Evolutionary conservation across 2,113 vertebrate genomes (phyloP), one percentile per base, ranked within the genome.

Genomic region (Boulengeromyrus knoepffleri): DNA sequence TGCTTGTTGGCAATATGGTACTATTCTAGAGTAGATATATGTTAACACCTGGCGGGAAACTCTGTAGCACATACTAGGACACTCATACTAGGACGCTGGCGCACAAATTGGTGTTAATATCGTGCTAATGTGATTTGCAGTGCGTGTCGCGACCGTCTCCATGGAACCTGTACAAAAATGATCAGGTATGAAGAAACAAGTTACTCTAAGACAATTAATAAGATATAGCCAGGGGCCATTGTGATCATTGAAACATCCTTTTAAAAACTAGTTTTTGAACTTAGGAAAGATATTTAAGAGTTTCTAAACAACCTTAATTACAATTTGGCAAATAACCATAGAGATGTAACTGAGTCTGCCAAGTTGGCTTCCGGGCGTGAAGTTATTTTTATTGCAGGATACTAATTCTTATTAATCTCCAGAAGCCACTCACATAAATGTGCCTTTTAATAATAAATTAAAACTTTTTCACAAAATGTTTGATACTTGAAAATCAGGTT

Each of bases 321-420:
- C n/a, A 50, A 47, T 50, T 50, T 86, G 84, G 47, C 84, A 27
- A 27, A 86, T 50, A 13, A 46, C 46, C 24, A 27, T n/a, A 86
- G 74, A 80, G n/a, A 49, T 50, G 24, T 46, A 13, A 49, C 24
- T n/a, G 10, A 27, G 47, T 17, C 84, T 12, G 84, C 84, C 84
- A 86, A 47, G n/a, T 27, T 47, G 84, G 46, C 45, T 47, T 49
- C 10, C 46, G 8, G 19, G 24, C 47, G 5, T 47, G 45, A 80
- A 80, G 84, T 21, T 85, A 80, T 85, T 85, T 85, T 85, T 85
- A 85, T n/a, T 85, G 42, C 47, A 27, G 36, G 31, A 39, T 80
- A 80, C 27, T 50, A 27, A 86, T 47, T 50, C 12, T 50, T 13
- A 50, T 47, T 86, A n/a, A 86, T 85, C 74, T 42, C 36, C 74